Base-by-base conservation (phyloP, 2,797 vertebrate species). In the Coluber constrictor region DNA sequence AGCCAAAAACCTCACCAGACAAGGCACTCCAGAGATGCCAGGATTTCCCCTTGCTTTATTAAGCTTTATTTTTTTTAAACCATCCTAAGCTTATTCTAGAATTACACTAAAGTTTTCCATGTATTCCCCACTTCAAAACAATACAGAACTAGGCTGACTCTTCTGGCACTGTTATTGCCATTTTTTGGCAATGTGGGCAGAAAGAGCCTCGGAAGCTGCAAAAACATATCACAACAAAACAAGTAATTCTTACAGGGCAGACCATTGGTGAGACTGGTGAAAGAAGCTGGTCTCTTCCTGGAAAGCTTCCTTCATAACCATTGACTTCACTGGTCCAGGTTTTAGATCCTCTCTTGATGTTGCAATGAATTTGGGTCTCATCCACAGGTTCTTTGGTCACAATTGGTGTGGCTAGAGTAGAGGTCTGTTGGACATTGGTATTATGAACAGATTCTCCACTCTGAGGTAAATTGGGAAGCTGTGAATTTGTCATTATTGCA, bases 211-310 rank as follows among this genome's bases (percentile, higher is more conserved):
- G 3, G 37, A 20, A 43, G 37, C 32, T 79, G 8, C 8, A 79
- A 79, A 79, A 74, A 74, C n/a, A 20, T 18, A 79, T 3, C 11
- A 83, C 37, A 83, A 83, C 20, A 5, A 47, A 83, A 12, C 20
- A 47, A 83, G 37, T 25, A 2, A 60, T 74, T 97, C 98, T 92
- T 96, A 98, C 98, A 93, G 96, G 97, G 87, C 97, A 96, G 0
- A 88, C 92, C 8, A 94, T 92, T 29, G 96, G 90, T 32, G 89
- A 93, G 27, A 57, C 87, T 0, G 97, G 97, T 8, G 96, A 97
- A 54, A 94, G 97, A 66, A 97, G 86, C 54, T 96, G 97, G 32
- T 97, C 97, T 6, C 95, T 97, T 1, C 47, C 95, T 91, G 91
- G 93, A 88, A 95, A 94, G 86, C 32, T 55, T 1, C 79, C 91